Percentiles rank a stretch among this genome's conserved stretches.
phyloP scores from a whole-genome alignment of 30 jellyfish, hydroid and myxozoan species.

The Catostylus mosaicus region DNA sequence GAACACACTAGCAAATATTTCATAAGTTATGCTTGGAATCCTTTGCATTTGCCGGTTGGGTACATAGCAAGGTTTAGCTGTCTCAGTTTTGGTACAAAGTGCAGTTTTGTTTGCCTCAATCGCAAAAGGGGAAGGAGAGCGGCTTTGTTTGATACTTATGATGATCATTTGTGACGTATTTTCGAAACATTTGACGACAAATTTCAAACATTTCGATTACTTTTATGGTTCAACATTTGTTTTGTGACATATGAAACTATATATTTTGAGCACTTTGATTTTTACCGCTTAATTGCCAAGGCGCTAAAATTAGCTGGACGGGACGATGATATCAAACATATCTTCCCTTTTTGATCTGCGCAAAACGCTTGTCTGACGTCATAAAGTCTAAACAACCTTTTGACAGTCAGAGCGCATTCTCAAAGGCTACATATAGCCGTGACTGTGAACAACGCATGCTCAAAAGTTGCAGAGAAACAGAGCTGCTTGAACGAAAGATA shows the following conservation, averaged over 20 bases:
- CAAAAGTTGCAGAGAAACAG: background rate
- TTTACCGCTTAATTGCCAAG: background rate
- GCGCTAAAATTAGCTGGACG: background rate
- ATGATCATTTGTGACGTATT: background rate
- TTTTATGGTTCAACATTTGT: background rate
- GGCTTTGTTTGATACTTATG: background rate
- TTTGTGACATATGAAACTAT: slow-evolving; percentile 2
- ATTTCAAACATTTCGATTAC: background rate
- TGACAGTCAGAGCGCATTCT: too few relatives aligned
- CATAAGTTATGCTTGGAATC: background rate
- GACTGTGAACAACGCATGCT: background rate
- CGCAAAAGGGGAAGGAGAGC: background rate
- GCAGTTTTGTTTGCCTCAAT: background rate
- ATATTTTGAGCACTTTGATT: background rate
- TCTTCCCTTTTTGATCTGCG: too few relatives aligned
- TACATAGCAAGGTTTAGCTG: background rate
- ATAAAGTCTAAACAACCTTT: too few relatives aligned
- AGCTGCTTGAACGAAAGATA: background rate
- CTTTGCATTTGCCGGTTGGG: background rate
- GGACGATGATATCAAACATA: too few relatives aligned
- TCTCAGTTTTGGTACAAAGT: background rate
- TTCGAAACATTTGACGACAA: background rate
- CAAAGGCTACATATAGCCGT: too few relatives aligned
- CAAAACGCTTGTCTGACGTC: too few relatives aligned
- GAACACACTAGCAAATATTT: too few relatives aligned